Evolutionary conservation across 1,140 invertebrate genomes (phyloP).

Genomic region (Hypothenemus hampei): DNA sequence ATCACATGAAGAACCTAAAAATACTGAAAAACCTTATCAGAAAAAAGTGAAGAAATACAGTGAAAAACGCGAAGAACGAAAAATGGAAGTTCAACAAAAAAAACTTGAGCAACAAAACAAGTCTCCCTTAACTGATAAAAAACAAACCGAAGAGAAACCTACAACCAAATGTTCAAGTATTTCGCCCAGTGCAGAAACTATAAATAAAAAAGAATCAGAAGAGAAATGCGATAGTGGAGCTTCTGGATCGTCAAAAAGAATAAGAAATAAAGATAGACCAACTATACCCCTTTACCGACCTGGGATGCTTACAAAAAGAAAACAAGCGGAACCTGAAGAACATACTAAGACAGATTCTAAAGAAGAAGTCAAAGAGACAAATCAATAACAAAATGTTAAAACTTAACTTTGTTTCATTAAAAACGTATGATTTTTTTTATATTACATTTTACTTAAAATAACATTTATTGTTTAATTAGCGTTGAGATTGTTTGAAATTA

Average conservation of each 20-base stretch:
- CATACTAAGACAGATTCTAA: conserved; percentile 15
- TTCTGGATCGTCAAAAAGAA: conserved; percentile 42
- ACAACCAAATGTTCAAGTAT: background rate
- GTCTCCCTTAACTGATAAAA: background rate
- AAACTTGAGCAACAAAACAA: conserved; percentile 23
- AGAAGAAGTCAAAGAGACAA: conserved; percentile 1
- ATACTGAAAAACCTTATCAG: conserved; percentile 28
- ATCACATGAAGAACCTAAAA: conserved; percentile 33
- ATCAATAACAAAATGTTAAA: too few relatives aligned
- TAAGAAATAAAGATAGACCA: conserved; percentile 49
- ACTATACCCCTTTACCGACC: conserved; percentile 44
- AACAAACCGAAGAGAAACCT: background rate
- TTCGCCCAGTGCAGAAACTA: conserved; percentile 9
- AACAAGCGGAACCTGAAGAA: conserved; percentile 32
- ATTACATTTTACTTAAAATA: too few relatives aligned
- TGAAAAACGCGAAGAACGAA: conserved; percentile 43
- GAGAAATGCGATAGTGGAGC: conserved; percentile 26
- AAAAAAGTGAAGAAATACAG: conserved; percentile 46
- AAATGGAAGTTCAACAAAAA: conserved; percentile 39
- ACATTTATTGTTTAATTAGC: too few relatives aligned
- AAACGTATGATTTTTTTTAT: too few relatives aligned
- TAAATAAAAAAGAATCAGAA: conserved; percentile 28
- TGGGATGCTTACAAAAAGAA: conserved; percentile 43
- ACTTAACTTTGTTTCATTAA: too few relatives aligned
- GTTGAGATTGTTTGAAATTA: too few relatives aligned